These are phyloP conservation scores for Lytechinus pictus DNA, from an alignment of 35 echinoderm and acorn worm species.

Conservation along the genomic window DNA sequence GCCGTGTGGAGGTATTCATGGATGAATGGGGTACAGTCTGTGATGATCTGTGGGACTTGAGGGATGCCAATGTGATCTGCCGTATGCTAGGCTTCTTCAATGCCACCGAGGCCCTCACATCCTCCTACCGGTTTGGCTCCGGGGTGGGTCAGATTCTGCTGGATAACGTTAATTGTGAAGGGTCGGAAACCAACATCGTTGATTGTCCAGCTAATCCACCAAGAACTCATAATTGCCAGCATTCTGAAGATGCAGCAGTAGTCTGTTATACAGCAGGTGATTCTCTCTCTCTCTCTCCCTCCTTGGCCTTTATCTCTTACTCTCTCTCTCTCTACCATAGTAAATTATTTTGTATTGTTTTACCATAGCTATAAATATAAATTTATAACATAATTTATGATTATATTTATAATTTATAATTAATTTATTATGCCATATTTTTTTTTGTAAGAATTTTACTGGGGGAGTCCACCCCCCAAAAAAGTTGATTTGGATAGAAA, in stretches of 20 bases:
- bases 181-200: neutral
- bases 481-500: no score
- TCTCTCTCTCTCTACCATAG: no score
- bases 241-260: conserved; percentile 62
- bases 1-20: conserved; percentile 2
- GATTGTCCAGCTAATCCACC: neutral
- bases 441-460: no score
- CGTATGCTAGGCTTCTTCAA: conserved; percentile 21
- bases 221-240: conserved; percentile 41
- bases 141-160: conserved; percentile 20
- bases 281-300: no score
- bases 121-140: neutral
- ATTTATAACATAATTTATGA: no score
- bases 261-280: neutral
- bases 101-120: neutral
- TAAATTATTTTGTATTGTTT: no score
- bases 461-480: no score
- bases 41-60: neutral
- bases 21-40: conserved; percentile 13
- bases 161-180: conserved; percentile 31
- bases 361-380: no score
- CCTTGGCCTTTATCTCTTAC: no score
- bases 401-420: no score
- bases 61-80: conserved; percentile 32
- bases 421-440: no score